These are phyloP conservation scores for Augiades crinisus DNA, from an alignment of 2,888 invertebrate genomes.

Conservation along the genomic window DNA sequence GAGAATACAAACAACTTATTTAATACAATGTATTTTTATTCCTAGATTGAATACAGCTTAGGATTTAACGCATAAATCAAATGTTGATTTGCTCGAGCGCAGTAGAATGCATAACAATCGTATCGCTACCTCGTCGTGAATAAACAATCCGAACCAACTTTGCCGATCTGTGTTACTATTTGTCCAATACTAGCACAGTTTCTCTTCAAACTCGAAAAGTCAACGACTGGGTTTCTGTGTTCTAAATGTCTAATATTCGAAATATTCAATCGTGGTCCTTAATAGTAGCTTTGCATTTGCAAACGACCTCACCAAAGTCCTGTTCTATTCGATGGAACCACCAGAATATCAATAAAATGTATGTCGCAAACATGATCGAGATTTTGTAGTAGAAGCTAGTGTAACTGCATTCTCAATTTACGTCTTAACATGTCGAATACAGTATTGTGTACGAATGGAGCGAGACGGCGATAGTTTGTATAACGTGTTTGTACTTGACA, in stretches of 20 bases:
- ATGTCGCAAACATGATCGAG: not conserved
- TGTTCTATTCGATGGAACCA: too few species aligned
- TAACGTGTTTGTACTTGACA: conserved; percentile 25
- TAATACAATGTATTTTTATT: not conserved
- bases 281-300: too few species aligned
- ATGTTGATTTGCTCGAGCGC: conserved; percentile 53
- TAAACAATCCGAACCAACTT: conserved; percentile 47
- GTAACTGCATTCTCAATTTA: conserved; percentile 38
- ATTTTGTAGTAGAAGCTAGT: conserved; percentile 1
- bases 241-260: too few species aligned
- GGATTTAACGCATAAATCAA: conserved; percentile 48
- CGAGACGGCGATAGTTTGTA: conserved; percentile 31
- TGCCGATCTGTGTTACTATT: conserved; percentile 1
- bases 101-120: conserved; percentile 59
- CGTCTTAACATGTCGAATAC: conserved; percentile 38
- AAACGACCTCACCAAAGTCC: too few species aligned
- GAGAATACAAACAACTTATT: too few species aligned
- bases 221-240: too few species aligned
- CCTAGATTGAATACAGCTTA: not conserved
- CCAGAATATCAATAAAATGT: too few species aligned
- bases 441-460: conserved; percentile 31
- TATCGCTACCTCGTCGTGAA: conserved; percentile 57
- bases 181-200: not conserved
- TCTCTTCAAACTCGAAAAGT: not conserved
- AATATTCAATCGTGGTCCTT: too few species aligned